Evolutionary conservation across 2,797 vertebrate genomes (phyloP).

Genomic region (Pseudochirops corinnae): DNA sequence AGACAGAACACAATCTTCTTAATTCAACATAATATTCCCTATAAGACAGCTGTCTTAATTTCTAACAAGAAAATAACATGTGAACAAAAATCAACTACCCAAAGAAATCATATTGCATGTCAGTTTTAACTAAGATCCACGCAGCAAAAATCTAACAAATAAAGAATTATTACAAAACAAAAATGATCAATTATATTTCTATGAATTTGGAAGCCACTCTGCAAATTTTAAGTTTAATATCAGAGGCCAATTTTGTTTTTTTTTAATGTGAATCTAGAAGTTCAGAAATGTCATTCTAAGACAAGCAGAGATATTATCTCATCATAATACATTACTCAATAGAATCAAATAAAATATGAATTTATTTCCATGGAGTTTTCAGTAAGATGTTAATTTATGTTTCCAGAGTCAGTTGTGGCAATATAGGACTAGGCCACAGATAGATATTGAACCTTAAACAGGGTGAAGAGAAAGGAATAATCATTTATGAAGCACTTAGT

Average conservation of each 20-base stretch:
- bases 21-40: not conserved
- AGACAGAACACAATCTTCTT: not conserved
- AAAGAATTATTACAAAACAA: slow-evolving; percentile 20
- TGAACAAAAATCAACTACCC: not conserved
- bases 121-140: slow-evolving; percentile 28
- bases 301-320: not conserved
- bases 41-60: not conserved
- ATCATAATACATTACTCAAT: not conserved
- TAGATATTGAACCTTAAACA: not conserved
- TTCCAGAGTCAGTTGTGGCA: not conserved
- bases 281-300: not conserved
- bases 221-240: not conserved
- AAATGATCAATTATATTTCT: not conserved
- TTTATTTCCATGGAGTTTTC: not conserved
- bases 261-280: not conserved
- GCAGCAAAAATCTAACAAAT: not conserved
- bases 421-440: not conserved
- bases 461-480: not conserved
- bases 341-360: not conserved
- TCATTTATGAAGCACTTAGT: not conserved
- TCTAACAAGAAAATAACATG: not conserved
- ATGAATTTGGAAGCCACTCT: not conserved
- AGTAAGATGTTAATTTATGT: not conserved
- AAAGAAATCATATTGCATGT: slow-evolving; percentile 3
- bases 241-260: not conserved